Evolutionary conservation across 2,888 invertebrate genomes (phyloP), one percentile per base, ranked within the genome.

Genomic region (Neoaliturus tenellus): DNA sequence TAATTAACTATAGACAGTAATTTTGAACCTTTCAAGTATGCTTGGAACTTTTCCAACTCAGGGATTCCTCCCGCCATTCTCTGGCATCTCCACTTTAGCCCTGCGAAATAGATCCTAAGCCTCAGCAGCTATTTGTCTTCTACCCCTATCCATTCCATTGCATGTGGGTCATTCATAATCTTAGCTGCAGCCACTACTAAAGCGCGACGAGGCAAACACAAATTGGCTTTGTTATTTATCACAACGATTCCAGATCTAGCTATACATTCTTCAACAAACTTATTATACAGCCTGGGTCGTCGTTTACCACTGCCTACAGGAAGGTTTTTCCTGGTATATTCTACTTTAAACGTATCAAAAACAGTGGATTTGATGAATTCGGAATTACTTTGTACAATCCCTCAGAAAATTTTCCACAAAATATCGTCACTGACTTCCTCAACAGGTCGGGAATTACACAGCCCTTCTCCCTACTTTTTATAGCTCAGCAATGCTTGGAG

Each of bases 201-300:
- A 20, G 85, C 86, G 6, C 84, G n/a, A n/a, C n/a, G 10, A 12
- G 84, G 84, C 0, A 84, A 35, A 33, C 83, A 84, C 5, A 82
- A 23, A 20, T 33, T 84, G 55, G 86, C 86, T 51, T 78, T 85
- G 81, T 87, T 87, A 8, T 87, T 86, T 10, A 86, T 86, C 1
- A 55, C 12, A 12, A 86, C 75, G 14, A 85, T 84, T 12, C 85
- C 83, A 20, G 20, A 14, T n/a, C 33, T 67, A 3, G 31, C 33
- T n/a, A 8, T 31, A 67, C 67, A 28, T 33, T 67, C 67, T 6
- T 28, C 67, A 3, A 14, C 31, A 33, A 85, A 86, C 14, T 25
- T 84, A 48, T 83, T 80, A 25, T 39, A 80, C 2, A 51, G 17
- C 8, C 83, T 58, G 5, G 33, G 25, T 62, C 51, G 58, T n/a